A percentile compares a stretch with the other conserved stretches of the same genome.
Evolutionary conservation across 2,888 invertebrate species (phyloP).

Genomic region (Megamerina dolium): DNA sequence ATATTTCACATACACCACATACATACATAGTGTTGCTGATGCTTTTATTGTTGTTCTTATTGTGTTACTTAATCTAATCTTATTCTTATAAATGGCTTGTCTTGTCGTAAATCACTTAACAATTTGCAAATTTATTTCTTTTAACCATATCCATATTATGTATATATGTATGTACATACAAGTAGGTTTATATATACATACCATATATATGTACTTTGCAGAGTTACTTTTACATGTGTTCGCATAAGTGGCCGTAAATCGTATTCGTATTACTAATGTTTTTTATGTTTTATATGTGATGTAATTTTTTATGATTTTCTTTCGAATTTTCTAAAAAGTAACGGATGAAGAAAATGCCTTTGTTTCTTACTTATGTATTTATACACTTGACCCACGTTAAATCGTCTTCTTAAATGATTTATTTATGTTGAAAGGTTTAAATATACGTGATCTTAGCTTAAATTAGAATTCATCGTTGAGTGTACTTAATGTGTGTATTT

Average conservation of each 20-base stretch:
- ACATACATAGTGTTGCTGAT: no score
- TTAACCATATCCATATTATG: not conserved
- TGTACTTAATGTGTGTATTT: no score
- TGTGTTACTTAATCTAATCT: constrained; percentile 39
- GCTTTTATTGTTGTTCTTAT: no score
- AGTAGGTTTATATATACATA: not conserved
- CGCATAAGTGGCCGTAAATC: constrained; percentile 44
- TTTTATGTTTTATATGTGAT: constrained; percentile 20
- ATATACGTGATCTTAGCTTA: constrained; percentile 39
- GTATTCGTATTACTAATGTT: constrained; percentile 33
- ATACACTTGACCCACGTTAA: constrained; percentile 29
- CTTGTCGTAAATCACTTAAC: constrained; percentile 49
- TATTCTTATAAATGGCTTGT: constrained; percentile 44
- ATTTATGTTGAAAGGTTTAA: constrained; percentile 41
- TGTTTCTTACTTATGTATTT: no score
- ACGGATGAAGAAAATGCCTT: no score
- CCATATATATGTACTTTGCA: no score
- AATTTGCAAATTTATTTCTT: constrained; percentile 41
- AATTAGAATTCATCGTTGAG: constrained; percentile 44
- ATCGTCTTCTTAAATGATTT: constrained; percentile 31
- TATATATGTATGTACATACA: not conserved
- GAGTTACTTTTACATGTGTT: constrained; percentile 41
- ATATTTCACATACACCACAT: no score
- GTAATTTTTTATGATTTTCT: constrained; percentile 21
- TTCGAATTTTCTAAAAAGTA: not conserved